These are phyloP conservation scores for Drosophila arawakana DNA, from an alignment of 1,140 invertebrate species.

Conservation along the genomic window DNA sequence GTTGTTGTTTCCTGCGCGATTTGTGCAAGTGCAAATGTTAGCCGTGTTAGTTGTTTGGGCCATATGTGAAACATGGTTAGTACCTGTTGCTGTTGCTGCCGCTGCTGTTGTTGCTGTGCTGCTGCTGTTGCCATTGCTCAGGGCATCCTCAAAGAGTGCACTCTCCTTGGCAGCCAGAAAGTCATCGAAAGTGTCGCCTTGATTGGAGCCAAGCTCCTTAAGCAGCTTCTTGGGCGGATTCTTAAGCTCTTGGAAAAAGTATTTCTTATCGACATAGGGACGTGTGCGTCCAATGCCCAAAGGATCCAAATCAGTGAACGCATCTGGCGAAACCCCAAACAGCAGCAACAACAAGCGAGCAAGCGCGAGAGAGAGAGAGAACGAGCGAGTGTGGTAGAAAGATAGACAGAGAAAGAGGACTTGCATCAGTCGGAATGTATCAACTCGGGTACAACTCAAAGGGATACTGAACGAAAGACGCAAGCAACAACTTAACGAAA, in stretches of 20 bases:
- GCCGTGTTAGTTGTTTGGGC: slow-evolving; percentile 45
- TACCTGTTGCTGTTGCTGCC: slow-evolving; percentile 32
- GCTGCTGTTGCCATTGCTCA: slow-evolving; percentile 35
- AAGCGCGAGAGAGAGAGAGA: slow-evolving; percentile 5
- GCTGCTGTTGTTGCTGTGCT: slow-evolving; percentile 6
- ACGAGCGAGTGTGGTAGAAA: slow-evolving; percentile 10
- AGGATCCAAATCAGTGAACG: slow-evolving; percentile 96
- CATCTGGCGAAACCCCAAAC: slow-evolving; percentile 86
- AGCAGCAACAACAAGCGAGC: slow-evolving; percentile 21
- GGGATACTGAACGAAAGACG: slow-evolving; percentile 8
- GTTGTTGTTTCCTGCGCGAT: slow-evolving; percentile 42
- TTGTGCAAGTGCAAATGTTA: slow-evolving; percentile 79
- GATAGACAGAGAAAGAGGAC: not conserved
- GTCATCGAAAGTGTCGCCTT: slow-evolving; percentile 61
- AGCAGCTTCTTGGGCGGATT: slow-evolving; percentile 95
- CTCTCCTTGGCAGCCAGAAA: slow-evolving; percentile 60
- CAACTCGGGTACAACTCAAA: slow-evolving; percentile 6
- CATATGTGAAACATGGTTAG: slow-evolving; percentile 36
- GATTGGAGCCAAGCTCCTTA: slow-evolving; percentile 88
- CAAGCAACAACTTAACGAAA: slow-evolving; percentile 13
- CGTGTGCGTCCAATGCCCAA: slow-evolving; percentile 94
- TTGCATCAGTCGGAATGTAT: slow-evolving; percentile 26
- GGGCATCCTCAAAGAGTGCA: slow-evolving; percentile 60
- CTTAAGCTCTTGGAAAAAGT: slow-evolving; percentile 97
- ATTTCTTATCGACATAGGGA: slow-evolving; percentile 97